These are phyloP conservation scores for Psilopogon haemacephalus DNA, from an alignment of 2,113 vertebrate species.

Conservation along the genomic window DNA sequence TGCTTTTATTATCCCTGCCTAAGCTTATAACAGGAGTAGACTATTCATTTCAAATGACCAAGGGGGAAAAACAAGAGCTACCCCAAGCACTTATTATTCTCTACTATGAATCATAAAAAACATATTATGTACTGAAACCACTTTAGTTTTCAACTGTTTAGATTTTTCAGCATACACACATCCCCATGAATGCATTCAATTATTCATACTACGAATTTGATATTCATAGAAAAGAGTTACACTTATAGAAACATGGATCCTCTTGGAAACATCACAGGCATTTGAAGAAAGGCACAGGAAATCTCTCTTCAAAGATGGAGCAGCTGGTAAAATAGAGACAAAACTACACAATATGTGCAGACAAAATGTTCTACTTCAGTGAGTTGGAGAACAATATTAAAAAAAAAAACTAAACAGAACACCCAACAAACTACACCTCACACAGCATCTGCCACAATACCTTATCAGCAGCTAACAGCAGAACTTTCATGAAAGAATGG, in stretches of 20 bases:
- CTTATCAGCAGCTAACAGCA: neutral
- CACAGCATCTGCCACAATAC: neutral
- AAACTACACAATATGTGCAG: neutral
- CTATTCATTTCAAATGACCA: constrained; percentile 5
- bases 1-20: constrained; percentile 35
- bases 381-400: neutral
- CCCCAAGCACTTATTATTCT: neutral
- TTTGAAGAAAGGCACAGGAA: neutral
- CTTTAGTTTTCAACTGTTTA: neutral
- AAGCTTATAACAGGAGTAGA: neutral
- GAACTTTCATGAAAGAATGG: neutral
- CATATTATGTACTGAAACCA: neutral
- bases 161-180: neutral
- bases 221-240: neutral
- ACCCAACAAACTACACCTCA: neutral
- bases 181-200: neutral
- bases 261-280: constrained; percentile 5
- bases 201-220: neutral
- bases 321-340: neutral
- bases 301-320: neutral
- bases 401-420: too few relatives aligned
- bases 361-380: neutral
- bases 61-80: neutral
- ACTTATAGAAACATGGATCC: constrained; percentile 2
- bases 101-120: neutral